Evolutionary conservation across 2,113 vertebrate genomes (phyloP).

Genomic region (Leptobrachium ailaonicum): DNA sequence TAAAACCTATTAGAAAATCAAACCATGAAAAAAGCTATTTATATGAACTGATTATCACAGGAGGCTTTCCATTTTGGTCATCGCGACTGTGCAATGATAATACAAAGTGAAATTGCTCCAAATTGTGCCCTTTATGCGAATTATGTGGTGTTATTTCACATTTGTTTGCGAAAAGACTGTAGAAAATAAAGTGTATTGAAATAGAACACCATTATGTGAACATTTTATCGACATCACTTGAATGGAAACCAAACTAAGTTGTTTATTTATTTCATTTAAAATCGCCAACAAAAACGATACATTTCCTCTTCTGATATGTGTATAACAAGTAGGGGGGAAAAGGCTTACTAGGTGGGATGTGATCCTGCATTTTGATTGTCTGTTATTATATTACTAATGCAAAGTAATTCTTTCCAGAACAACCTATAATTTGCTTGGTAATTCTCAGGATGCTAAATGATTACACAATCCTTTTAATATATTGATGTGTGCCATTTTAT

Average conservation of each 20-base stretch:
- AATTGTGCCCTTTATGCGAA: not conserved
- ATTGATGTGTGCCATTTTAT: not conserved
- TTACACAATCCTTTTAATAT: not conserved
- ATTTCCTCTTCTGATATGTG: not conserved
- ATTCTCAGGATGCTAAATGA: not conserved
- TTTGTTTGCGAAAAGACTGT: not conserved
- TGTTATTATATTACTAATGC: not conserved
- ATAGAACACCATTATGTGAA: not conserved
- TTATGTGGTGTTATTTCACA: not conserved
- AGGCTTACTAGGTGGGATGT: not conserved
- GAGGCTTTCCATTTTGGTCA: not conserved
- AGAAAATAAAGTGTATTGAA: not conserved
- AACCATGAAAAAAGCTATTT: not conserved
- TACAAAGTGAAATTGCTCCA: not conserved
- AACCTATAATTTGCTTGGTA: constrained; percentile 1
- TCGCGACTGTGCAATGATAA: not conserved
- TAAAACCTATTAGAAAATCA: constrained; percentile 21
- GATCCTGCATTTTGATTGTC: not conserved
- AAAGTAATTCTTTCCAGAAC: not conserved
- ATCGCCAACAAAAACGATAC: not conserved
- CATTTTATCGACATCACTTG: not conserved
- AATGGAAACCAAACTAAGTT: not conserved
- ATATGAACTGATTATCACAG: not conserved
- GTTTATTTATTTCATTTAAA: not conserved
- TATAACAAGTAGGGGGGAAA: not conserved